phyloP scores from a whole-genome alignment of 2,797 vertebrate species.

The Telmatherina bonti region DNA sequence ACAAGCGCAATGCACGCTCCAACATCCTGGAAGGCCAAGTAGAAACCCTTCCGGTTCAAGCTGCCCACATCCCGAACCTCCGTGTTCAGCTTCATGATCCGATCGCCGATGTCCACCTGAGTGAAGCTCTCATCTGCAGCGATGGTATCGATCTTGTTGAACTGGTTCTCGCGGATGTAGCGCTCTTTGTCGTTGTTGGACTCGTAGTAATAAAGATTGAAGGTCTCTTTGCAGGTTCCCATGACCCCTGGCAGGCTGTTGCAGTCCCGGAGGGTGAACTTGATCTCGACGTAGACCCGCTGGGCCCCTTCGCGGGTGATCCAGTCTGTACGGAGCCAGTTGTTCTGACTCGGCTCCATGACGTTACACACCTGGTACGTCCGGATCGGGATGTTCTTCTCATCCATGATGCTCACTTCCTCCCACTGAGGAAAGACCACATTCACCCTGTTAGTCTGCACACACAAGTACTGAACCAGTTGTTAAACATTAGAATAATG shows the following conservation, averaged over 20 bases:
- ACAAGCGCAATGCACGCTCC: slow-evolving; percentile 97
- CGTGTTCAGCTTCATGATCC: slow-evolving; percentile 98
- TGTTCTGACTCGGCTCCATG: slow-evolving; percentile 97
- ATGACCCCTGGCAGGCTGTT: slow-evolving; percentile 97
- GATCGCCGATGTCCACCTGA: slow-evolving; percentile 97
- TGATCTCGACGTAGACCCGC: slow-evolving; percentile 96
- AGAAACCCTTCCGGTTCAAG: slow-evolving; percentile 92
- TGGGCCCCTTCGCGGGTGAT: slow-evolving; percentile 93
- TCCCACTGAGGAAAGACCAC: slow-evolving; percentile 89
- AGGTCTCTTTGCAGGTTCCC: slow-evolving; percentile 99
- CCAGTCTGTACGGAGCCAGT: slow-evolving; percentile 98
- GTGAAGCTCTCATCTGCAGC: slow-evolving; percentile 99
- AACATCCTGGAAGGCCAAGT: slow-evolving; percentile 97
- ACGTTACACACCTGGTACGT: slow-evolving; percentile 99
- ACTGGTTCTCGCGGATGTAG: slow-evolving; percentile 93
- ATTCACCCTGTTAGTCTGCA: slow-evolving; percentile 37
- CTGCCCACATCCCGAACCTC: slow-evolving; percentile 95
- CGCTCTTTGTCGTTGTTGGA: slow-evolving; percentile 95
- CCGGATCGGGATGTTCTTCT: slow-evolving; percentile 97
- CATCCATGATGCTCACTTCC: slow-evolving; percentile 99
- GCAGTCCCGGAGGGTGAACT: slow-evolving; percentile 97
- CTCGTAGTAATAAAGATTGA: slow-evolving; percentile 97
- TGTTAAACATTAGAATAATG: slow-evolving; percentile 1
- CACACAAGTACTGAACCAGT: neutral
- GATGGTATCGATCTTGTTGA: slow-evolving; percentile 95